Base-by-base conservation (phyloP, 2,888 invertebrate genomes). In the Mythimna albipuncta region DNA sequence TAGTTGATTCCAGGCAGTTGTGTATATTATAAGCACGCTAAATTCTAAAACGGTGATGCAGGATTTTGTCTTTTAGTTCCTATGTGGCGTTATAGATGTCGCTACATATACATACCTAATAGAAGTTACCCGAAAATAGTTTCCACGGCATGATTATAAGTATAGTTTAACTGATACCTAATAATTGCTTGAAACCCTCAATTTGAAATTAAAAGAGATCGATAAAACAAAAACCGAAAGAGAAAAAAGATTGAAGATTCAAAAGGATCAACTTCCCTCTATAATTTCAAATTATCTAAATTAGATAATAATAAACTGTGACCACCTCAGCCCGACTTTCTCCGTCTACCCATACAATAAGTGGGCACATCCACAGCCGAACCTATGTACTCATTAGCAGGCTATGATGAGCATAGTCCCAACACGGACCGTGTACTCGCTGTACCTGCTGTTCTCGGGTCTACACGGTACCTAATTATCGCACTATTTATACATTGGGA, bases 361-460 rank as follows among this genome's bases (percentile, higher is more conserved):
- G 78, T 71, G 78, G 66, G 6, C 26, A 77, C 67, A 68, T 77
- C 79, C 67, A 52, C 62, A n/a, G 50, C 5, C 19, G 74, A 72
- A 64, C 63, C 69, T 84, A 68, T 80, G 81, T 83, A 76, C 86
- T 87, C 84, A 86, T 86, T 86, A 86, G 85, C 77, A 79, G 74
- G 54, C 73, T 63, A 69, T 85, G 81, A 82, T 82, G 86, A 81
- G 83, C 80, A 58, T 32, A 62, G 64, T 41, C 67, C 61, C 71
- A 62, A 72, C 67, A 55, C 52, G 68, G 52, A n/a, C 68, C 76
- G 21, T 61, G 61, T 61, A 41, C 61, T 21, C 61, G 7, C 41
- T 61, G 61, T 61, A 41, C 61, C 13, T 13, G 7, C 41, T 75
- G 85, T 77, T 77, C 69, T 59, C 35, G 26, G 63, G 57, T 67